Evolutionary conservation across 2,113 vertebrate species (phyloP).

Genomic region (Bubo bubo): DNA sequence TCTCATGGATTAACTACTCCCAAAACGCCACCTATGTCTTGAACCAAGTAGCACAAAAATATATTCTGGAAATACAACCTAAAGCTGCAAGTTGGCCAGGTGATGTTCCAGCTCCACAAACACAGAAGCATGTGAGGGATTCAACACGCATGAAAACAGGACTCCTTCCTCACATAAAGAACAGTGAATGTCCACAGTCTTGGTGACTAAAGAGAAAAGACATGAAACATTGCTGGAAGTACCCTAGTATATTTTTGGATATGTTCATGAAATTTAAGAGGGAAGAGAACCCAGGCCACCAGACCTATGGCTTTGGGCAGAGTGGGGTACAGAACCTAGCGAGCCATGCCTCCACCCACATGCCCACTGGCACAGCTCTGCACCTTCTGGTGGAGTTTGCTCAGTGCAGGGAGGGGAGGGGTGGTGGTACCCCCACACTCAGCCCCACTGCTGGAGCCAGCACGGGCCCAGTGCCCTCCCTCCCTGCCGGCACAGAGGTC

Average conservation of each 20-base stretch:
- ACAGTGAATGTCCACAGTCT: not conserved
- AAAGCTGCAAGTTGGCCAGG: not conserved
- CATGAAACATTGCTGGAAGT: not conserved
- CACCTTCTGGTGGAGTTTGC: not conserved
- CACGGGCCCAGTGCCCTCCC: not conserved
- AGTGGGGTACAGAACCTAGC: not conserved
- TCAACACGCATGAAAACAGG: accelerated
- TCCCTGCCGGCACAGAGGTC: not conserved
- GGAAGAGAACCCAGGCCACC: not conserved
- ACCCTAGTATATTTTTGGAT: not conserved
- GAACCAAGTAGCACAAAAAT: not conserved
- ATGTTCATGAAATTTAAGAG: not conserved
- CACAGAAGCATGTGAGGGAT: not conserved
- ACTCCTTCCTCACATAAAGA: not conserved
- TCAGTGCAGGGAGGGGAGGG: not conserved
- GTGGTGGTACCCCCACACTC: accelerated
- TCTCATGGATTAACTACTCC: not conserved
- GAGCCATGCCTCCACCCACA: not conserved
- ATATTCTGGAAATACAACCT: not conserved
- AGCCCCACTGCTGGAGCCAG: not conserved
- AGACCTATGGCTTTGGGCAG: not conserved
- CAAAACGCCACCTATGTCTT: not conserved
- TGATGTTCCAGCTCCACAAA: not conserved
- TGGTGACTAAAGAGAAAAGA: not conserved
- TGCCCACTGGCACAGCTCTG: not conserved